Evolutionary conservation across 2,113 vertebrate genomes (phyloP).

Genomic region (Fulmarus glacialis): DNA sequence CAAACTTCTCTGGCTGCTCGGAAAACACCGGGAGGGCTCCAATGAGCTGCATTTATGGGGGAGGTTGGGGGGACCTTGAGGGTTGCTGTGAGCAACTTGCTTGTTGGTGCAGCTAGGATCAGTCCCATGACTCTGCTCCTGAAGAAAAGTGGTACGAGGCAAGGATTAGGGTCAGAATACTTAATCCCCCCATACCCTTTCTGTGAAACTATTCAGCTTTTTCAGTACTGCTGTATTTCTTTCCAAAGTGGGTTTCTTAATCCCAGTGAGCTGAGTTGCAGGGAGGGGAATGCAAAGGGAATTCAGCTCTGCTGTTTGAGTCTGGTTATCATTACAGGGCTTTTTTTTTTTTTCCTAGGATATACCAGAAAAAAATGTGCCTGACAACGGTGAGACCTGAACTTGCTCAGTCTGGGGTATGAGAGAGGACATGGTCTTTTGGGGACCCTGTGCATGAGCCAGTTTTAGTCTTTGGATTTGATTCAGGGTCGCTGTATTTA

Average conservation of each 20-base stretch:
- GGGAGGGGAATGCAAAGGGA: neutral
- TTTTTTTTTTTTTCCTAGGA: neutral
- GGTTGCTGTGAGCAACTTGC: neutral
- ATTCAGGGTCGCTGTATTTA: neutral
- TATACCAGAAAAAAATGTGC: neutral
- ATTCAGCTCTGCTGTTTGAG: neutral
- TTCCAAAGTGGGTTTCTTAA: neutral
- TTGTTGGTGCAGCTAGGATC: neutral
- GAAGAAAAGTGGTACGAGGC: rapidly evolving
- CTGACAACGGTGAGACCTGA: rapidly evolving
- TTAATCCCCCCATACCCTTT: neutral
- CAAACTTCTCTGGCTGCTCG: neutral
- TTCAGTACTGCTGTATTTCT: neutral
- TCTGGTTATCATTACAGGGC: neutral
- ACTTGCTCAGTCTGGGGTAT: neutral
- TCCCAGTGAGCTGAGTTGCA: neutral
- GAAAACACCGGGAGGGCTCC: rapidly evolving
- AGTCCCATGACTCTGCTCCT: neutral
- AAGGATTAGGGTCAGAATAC: neutral
- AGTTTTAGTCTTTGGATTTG: neutral
- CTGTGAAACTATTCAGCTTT: neutral
- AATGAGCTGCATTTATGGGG: neutral
- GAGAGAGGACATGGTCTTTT: neutral
- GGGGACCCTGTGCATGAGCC: rapidly evolving
- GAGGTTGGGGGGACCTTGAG: neutral